Percentiles rank a stretch among this genome's conserved stretches.
Evolutionary conservation across 2,113 vertebrate species (phyloP).

Genomic region (Actenoides hombroni): DNA sequence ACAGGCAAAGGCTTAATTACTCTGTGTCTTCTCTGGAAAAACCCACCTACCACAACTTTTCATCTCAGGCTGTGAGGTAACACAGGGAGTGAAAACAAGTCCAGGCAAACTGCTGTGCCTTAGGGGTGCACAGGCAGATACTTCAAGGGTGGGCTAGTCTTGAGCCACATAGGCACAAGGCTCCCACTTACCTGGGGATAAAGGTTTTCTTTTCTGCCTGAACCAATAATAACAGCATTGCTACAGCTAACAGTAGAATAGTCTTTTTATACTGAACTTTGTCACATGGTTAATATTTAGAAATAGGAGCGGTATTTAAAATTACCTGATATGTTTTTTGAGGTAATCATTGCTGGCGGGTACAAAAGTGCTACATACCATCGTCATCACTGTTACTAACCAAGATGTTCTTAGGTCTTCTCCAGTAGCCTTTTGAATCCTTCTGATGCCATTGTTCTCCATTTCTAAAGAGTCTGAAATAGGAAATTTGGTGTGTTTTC

Average conservation of each 20-base stretch:
- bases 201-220: not conserved
- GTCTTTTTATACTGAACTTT: not conserved
- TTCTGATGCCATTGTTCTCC: not conserved
- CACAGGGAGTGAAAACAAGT: not conserved
- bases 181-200: not conserved
- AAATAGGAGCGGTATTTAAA: not conserved
- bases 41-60: not conserved
- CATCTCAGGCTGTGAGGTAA: not conserved
- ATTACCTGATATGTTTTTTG: not conserved
- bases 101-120: not conserved
- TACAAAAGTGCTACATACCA: not conserved
- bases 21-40: not conserved
- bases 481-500: not conserved
- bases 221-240: not conserved
- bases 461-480: not conserved
- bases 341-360: not conserved
- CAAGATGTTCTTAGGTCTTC: not conserved
- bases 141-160: rapidly evolving
- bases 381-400: not conserved
- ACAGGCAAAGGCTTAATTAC: not conserved
- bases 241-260: not conserved
- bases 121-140: rapidly evolving
- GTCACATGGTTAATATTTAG: not conserved
- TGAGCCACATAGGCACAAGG: not conserved
- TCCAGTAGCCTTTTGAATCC: not conserved